phyloP scores from a whole-genome alignment of 2,888 invertebrate genomes.

The Epinotia ramella region DNA sequence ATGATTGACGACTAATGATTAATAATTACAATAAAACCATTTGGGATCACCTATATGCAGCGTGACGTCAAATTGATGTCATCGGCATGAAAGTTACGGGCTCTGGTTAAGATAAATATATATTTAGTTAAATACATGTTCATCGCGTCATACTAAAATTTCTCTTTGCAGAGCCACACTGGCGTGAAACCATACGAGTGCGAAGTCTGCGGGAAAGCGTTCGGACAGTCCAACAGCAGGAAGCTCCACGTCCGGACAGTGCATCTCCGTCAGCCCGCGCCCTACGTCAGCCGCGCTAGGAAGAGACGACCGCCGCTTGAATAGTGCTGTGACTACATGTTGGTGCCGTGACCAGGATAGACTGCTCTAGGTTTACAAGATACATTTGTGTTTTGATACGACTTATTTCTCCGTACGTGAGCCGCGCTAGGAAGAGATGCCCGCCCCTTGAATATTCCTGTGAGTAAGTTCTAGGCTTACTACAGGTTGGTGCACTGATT shows the following conservation, averaged over 20 bases:
- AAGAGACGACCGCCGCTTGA: conserved; percentile 31
- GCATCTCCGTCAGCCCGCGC: conserved; percentile 64
- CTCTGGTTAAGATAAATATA: too few relatives aligned
- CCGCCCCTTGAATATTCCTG: conserved; percentile 5
- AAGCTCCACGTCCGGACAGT: conserved; percentile 70
- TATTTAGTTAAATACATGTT: not conserved
- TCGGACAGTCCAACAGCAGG: conserved; percentile 71
- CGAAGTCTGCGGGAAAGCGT: conserved; percentile 72
- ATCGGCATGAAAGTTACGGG: too few relatives aligned
- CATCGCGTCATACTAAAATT: not conserved
- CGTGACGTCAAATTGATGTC: too few relatives aligned
- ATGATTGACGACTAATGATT: too few relatives aligned
- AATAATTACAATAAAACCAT: too few relatives aligned
- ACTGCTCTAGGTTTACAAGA: too few relatives aligned
- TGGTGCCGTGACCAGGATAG: not conserved
- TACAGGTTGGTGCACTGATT: too few relatives aligned
- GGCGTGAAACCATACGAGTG: conserved; percentile 74
- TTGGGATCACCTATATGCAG: too few relatives aligned
- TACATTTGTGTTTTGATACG: too few relatives aligned
- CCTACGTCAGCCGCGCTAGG: conserved; percentile 59
- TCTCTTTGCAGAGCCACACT: conserved; percentile 60
- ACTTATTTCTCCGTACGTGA: conserved; percentile 56
- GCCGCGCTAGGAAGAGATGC: conserved; percentile 49
- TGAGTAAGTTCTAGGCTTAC: too few relatives aligned
- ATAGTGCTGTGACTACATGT: not conserved